These are phyloP conservation scores for Agonopterix arenella DNA, from an alignment of 2,888 invertebrate genomes.

Conservation along the genomic window DNA sequence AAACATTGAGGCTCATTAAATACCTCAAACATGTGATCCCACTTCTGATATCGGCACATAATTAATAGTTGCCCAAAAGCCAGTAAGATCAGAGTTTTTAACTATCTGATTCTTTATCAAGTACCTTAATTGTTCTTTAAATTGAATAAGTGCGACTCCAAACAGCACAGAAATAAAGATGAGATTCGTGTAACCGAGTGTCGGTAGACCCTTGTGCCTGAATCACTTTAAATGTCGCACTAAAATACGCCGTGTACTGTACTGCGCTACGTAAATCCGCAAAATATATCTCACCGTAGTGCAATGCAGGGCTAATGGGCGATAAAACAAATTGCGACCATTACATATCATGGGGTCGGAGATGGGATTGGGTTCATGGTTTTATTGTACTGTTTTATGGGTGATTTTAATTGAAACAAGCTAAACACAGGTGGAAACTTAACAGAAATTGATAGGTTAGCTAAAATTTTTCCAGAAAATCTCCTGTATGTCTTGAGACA, in stretches of 20 bases:
- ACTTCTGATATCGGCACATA: too few relatives aligned
- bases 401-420: too few relatives aligned
- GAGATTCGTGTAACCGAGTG: neutral
- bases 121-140: too few relatives aligned
- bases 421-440: too few relatives aligned
- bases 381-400: neutral
- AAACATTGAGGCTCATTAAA: too few relatives aligned
- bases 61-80: too few relatives aligned
- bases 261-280: constrained; percentile 29
- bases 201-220: neutral
- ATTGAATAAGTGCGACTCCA: too few relatives aligned
- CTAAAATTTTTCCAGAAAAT: too few relatives aligned
- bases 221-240: constrained; percentile 30
- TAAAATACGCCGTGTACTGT: constrained; percentile 23
- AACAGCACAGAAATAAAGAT: neutral
- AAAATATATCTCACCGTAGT: constrained; percentile 30
- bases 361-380: constrained; percentile 9
- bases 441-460: too few relatives aligned
- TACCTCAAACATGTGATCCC: too few relatives aligned
- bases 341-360: constrained; percentile 28
- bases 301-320: constrained; percentile 33
- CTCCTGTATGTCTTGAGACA: neutral
- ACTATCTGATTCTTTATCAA: too few relatives aligned
- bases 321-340: constrained; percentile 39
- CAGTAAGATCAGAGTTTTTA: too few relatives aligned